Evolutionary conservation across 1,140 invertebrate genomes (phyloP).

Genomic region (Bombus waltoni): DNA sequence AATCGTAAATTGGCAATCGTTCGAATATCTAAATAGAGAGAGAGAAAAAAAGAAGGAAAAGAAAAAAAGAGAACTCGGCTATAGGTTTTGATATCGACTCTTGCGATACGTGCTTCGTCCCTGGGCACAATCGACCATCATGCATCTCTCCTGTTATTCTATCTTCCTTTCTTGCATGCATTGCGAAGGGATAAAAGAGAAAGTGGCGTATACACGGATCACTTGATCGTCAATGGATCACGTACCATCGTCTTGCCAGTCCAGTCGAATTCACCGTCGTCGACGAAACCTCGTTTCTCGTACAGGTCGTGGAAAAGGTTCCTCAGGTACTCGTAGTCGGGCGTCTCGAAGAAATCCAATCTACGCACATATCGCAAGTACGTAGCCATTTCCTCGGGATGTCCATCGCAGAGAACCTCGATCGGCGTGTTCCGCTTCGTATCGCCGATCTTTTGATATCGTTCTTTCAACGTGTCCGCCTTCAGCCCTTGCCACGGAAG

Average conservation of each 20-base stretch:
- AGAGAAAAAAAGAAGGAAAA: neutral
- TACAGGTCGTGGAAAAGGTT: slow-evolving; percentile 98
- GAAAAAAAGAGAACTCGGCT: neutral
- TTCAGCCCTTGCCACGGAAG: slow-evolving; percentile 99
- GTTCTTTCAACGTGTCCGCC: slow-evolving; percentile 99
- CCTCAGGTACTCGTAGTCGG: slow-evolving; percentile 99
- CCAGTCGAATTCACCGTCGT: slow-evolving; percentile 99
- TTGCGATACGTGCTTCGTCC: slow-evolving; percentile 34
- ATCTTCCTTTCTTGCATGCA: slow-evolving; percentile 35
- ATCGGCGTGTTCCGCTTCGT: slow-evolving; percentile 99
- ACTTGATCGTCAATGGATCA: slow-evolving; percentile 48
- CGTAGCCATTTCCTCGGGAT: slow-evolving; percentile 98
- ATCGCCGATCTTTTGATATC: slow-evolving; percentile 99
- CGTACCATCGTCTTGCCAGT: slow-evolving; percentile 96
- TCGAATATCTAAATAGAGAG: neutral
- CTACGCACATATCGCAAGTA: slow-evolving; percentile 98
- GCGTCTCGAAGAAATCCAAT: slow-evolving; percentile 99
- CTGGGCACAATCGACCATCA: slow-evolving; percentile 11
- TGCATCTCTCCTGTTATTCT: slow-evolving; percentile 10
- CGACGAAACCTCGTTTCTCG: slow-evolving; percentile 94
- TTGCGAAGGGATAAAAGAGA: slow-evolving; percentile 11
- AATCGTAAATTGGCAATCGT: neutral
- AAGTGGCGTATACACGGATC: slow-evolving; percentile 2
- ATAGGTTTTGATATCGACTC: slow-evolving; percentile 44
- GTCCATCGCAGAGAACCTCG: slow-evolving; percentile 98